Conservation (phyloP, 2,113 vertebrate species). For the Petaurus breviceps region DNA sequence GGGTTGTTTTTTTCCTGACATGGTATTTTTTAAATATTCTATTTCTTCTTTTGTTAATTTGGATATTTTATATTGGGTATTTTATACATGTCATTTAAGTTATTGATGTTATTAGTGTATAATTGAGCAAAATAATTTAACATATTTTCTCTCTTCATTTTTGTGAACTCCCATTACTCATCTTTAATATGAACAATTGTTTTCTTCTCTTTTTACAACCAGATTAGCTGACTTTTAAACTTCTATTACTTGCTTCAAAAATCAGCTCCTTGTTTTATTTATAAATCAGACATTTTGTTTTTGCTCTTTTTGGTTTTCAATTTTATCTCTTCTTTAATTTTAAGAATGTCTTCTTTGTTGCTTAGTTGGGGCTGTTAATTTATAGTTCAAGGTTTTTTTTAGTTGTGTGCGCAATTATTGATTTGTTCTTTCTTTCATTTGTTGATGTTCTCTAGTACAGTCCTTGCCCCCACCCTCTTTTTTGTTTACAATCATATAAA, state of each 20-base stretch:
- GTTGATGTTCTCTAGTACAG: not conserved
- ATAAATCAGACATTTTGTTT: not conserved
- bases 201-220: not conserved
- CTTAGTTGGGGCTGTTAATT: not conserved
- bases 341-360: not conserved
- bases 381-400: not conserved
- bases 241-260: not conserved
- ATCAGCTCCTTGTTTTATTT: not conserved
- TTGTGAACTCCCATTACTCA: not conserved
- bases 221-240: not conserved
- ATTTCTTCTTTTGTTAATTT: not conserved
- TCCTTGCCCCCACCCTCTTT: not conserved
- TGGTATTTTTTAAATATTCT: not conserved
- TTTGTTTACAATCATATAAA: not conserved
- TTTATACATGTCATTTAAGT: not conserved
- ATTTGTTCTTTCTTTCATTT: not conserved
- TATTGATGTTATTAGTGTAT: not conserved
- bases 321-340: not conserved
- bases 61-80: not conserved
- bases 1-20: not conserved
- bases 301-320: not conserved
- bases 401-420: not conserved
- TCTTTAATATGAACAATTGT: not conserved
- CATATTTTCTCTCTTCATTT: not conserved
- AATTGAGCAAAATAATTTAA: not conserved